Percentiles rank a stretch among this genome's conserved stretches.
Evolutionary conservation across 37 sponge, comb jelly and placozoan species (phyloP).

Genomic region (Hexactinellida sp.): DNA sequence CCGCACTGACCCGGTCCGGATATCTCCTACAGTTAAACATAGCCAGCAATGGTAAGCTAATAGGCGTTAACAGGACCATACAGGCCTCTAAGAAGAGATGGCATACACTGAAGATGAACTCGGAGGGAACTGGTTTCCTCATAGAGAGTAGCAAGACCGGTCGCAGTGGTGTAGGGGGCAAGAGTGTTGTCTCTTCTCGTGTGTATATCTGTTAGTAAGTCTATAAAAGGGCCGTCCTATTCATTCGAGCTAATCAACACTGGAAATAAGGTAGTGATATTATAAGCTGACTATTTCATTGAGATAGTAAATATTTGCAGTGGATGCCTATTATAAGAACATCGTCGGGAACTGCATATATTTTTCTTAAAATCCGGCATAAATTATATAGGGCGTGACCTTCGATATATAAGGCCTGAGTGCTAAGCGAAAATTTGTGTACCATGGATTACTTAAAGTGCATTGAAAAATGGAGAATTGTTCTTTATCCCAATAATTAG

Average conservation of each 20-base stretch:
- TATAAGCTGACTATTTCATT: no score
- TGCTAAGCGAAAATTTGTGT: no score
- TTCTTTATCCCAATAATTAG: no score
- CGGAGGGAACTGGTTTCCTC: constrained; percentile 11
- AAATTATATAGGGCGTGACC: no score
- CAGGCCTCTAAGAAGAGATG: neutral
- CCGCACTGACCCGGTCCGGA: neutral
- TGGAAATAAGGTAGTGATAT: neutral
- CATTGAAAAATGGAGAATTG: no score
- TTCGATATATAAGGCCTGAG: no score
- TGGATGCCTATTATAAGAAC: no score
- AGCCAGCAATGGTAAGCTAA: neutral
- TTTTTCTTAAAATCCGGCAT: no score
- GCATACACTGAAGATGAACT: neutral
- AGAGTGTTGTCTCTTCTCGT: neutral
- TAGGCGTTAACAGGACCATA: neutral
- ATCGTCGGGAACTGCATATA: no score
- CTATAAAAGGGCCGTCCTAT: neutral
- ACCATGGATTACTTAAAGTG: no score
- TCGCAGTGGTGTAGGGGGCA: neutral
- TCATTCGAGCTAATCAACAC: neutral
- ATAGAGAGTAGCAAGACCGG: neutral
- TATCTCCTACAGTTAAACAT: constrained; percentile 2
- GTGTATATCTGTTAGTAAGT: constrained; percentile 9
- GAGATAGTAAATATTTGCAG: no score